phyloP scores from a whole-genome alignment of 2,888 invertebrate genomes.

The Allolobophora icterica region DNA sequence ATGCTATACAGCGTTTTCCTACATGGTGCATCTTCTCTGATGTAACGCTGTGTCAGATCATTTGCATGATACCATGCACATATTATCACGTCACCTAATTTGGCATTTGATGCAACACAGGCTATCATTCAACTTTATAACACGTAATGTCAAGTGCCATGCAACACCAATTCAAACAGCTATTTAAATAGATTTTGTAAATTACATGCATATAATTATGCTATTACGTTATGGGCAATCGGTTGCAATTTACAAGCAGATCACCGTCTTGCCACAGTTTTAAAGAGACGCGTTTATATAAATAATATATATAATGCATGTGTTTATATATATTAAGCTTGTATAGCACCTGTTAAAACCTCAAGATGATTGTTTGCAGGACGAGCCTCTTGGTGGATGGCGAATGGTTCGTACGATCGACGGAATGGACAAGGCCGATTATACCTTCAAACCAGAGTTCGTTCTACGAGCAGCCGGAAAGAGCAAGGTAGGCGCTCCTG shows the following conservation, averaged over 20 bases:
- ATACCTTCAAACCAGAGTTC: conserved; percentile 31
- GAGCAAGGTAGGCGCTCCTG: not conserved
- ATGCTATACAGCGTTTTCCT: not conserved
- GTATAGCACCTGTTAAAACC: not conserved
- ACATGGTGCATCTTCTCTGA: no score
- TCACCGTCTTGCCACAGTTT: no score
- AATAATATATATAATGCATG: not conserved
- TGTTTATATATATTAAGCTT: not conserved
- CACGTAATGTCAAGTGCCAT: not conserved
- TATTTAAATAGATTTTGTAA: no score
- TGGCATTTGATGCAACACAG: not conserved
- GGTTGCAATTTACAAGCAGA: no score
- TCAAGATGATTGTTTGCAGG: conserved; percentile 32
- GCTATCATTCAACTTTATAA: not conserved
- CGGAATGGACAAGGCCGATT: conserved; percentile 34
- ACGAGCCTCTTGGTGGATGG: conserved; percentile 44
- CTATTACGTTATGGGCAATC: no score
- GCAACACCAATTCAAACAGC: not conserved
- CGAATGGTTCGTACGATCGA: conserved; percentile 38
- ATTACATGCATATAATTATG: no score
- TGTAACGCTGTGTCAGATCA: not conserved
- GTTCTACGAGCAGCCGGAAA: conserved; percentile 11
- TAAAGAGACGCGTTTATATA: no score
- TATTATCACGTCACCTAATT: not conserved
- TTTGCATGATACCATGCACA: not conserved